Evolutionary conservation across 2,888 invertebrate genomes (phyloP).

Genomic region (Creontiades dilutus): DNA sequence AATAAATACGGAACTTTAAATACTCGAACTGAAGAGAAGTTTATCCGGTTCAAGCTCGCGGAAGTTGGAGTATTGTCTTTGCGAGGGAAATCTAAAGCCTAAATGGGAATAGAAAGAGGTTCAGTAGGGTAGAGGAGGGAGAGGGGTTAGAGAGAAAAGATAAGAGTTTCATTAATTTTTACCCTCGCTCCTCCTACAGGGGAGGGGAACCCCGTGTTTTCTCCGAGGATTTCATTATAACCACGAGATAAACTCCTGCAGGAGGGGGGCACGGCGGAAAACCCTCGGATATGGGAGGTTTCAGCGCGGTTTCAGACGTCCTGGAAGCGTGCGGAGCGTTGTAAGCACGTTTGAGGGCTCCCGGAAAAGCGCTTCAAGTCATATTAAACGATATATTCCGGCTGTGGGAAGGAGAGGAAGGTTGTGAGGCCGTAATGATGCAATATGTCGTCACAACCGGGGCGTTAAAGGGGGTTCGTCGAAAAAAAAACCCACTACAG

Average conservation of each 20-base stretch:
- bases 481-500: constrained; percentile 1
- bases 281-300: not conserved
- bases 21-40: constrained; percentile 41
- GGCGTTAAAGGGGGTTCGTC: not conserved
- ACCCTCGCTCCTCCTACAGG: not conserved
- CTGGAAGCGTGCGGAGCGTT: not conserved
- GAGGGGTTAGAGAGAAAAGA: not conserved
- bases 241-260: constrained; percentile 32
- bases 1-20: constrained; percentile 50
- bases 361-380: constrained; percentile 31
- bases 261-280: not conserved
- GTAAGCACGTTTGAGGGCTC: not conserved
- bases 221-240: constrained; percentile 44
- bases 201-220: not conserved
- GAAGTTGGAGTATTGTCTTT: constrained; percentile 52
- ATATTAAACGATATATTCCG: constrained; percentile 42
- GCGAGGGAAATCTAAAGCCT: not conserved
- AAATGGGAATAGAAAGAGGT: constrained; percentile 15
- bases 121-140: not conserved
- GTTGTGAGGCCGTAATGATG: not conserved
- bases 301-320: not conserved
- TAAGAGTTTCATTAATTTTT: constrained; percentile 53
- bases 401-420: not conserved
- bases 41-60: not conserved
- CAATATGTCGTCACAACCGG: constrained; percentile 5